Evolutionary conservation across 2,113 vertebrate genomes (phyloP).

Genomic region (Mustela nigripes): DNA sequence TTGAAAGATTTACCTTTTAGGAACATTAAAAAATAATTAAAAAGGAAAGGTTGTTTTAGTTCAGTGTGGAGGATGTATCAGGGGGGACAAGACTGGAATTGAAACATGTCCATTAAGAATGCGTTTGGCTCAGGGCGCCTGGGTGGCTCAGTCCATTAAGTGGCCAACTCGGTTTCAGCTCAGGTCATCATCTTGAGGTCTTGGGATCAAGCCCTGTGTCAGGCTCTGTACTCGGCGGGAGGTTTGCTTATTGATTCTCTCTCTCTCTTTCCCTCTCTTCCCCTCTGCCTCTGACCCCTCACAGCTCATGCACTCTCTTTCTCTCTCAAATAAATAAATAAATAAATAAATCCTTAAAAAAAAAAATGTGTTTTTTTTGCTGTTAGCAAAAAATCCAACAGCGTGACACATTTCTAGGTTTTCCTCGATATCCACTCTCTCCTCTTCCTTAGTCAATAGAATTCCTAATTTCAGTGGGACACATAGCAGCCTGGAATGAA

Average conservation of each 20-base stretch:
- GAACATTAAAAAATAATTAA: conserved; percentile 25
- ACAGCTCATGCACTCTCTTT: neutral
- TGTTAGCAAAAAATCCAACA: neutral
- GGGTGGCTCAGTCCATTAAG: neutral
- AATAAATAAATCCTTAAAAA: neutral
- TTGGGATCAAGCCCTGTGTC: neutral
- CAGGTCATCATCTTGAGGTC: neutral
- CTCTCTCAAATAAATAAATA: neutral
- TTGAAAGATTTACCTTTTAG: conserved; percentile 51
- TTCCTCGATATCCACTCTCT: neutral
- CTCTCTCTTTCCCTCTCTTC: neutral
- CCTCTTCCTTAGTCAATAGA: conserved; percentile 7
- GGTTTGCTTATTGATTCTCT: neutral
- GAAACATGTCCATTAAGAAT: conserved; percentile 8
- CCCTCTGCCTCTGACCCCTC: neutral
- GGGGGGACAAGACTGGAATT: neutral
- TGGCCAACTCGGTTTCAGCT: neutral
- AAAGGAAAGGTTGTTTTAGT: conserved; percentile 56
- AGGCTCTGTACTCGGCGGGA: neutral
- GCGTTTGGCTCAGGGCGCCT: neutral
- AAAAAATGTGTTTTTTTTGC: neutral
- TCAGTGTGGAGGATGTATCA: conserved; percentile 5
- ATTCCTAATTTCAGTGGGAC: neutral
- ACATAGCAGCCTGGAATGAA: neutral
- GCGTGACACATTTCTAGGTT: neutral